These are phyloP conservation scores for Heteractis magnifica DNA, from an alignment of 92 coral and sea anemone genomes.

Conservation along the genomic window DNA sequence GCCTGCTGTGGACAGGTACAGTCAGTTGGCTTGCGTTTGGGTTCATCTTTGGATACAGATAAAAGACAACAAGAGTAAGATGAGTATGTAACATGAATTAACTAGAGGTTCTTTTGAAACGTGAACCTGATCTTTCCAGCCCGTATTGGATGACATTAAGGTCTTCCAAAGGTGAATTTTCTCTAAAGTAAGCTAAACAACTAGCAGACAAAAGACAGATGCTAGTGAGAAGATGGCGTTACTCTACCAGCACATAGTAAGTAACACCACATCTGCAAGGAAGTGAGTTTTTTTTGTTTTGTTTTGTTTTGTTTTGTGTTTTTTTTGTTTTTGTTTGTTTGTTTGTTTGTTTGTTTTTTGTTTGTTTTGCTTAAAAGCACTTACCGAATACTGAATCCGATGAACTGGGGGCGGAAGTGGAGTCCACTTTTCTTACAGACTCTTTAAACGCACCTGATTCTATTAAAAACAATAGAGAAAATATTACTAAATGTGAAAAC, in stretches of 20 bases:
- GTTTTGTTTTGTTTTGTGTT: no score
- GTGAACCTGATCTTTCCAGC: no score
- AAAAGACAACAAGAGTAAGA: background rate
- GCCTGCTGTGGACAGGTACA: background rate
- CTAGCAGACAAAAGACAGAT: no score
- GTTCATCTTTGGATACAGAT: background rate
- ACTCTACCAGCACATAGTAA: background rate
- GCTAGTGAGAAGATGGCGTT: background rate
- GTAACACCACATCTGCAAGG: background rate
- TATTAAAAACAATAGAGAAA: background rate
- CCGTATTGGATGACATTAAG: no score
- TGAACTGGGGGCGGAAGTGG: background rate
- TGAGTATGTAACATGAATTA: background rate
- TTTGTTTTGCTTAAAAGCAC: background rate
- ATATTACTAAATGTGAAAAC: background rate
- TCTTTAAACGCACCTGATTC: conserved; percentile 1
- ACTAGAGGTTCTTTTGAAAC: background rate
- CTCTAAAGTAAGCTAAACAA: no score
- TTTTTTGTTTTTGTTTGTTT: no score
- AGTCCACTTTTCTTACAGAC: background rate
- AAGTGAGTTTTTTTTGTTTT: background rate
- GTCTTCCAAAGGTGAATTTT: no score
- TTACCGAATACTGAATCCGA: conserved; percentile 1
- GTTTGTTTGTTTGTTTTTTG: no score
- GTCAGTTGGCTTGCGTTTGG: background rate